Base-by-base conservation (phyloP, 1,140 invertebrate genomes). In the Tetranychus cinnabarinus region DNA sequence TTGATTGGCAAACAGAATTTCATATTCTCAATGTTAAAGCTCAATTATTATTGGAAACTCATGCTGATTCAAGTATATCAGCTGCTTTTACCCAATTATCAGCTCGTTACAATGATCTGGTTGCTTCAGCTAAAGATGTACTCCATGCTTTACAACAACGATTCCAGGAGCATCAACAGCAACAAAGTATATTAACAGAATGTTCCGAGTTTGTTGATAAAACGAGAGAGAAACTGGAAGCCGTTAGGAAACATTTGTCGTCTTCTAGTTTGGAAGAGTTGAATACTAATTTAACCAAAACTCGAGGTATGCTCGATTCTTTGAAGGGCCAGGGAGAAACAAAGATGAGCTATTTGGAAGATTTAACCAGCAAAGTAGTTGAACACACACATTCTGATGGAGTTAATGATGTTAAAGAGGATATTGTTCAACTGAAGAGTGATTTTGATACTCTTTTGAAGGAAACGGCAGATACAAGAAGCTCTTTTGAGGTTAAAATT, bases 41-140 rank as follows among this genome's bases (percentile, higher is more conserved):
- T 12, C 89, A 93, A 71, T 80, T 82, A 47, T 74, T 95, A 23
- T 70, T 92, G 10, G 88, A 93, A 72, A 90, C 86, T 0, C 93
- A 88, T 69, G 83, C 87, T 33, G 89, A 96, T 69, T 90, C 89
- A 0, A 78, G 88, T 65, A 83, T 96, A 46, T 91, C 88, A 12
- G 93, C 92, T 74, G 86, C 85, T 10, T 83, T 96, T 42, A 92
- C 89, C 42, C 87, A 93, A 70, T 73, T 96, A 15, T 88, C 89
- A 0, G 91, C 88, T 1, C 91, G 91, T 71, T 95, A 95, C 67
- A 92, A 92, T 70, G 82, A 86, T 0, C 73, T 95, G n/a, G 71
- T 92, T 33, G 88, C 87, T 0, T 69, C 89, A 23, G 85, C 88
- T 12, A 96, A 95, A 74, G 90, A 91, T 75, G 82, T 90, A 13